These are phyloP conservation scores for Coboldia fuscipes DNA, from an alignment of 1,140 invertebrate genomes.

Conservation along the genomic window DNA sequence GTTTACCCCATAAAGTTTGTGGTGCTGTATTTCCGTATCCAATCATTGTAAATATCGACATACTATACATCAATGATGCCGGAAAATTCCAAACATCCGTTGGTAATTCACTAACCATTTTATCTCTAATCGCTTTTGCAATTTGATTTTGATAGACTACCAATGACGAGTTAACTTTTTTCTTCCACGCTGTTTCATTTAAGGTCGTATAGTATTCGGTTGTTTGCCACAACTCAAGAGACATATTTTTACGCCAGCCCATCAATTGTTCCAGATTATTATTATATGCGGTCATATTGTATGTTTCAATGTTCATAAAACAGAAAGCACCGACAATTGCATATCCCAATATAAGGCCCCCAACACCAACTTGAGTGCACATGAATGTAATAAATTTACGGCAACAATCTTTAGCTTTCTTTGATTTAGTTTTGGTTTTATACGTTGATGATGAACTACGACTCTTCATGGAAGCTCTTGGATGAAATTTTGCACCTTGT, in stretches of 20 bases:
- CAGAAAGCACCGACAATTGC: conserved; percentile 84
- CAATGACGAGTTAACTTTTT: conserved; percentile 39
- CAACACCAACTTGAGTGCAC: conserved; percentile 88
- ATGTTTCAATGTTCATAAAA: conserved; percentile 69
- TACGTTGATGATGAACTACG: conserved; percentile 42
- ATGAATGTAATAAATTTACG: conserved; percentile 71
- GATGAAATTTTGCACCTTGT: no score
- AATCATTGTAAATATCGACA: conserved; percentile 80
- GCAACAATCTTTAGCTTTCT: conserved; percentile 59
- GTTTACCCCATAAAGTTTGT: conserved; percentile 74
- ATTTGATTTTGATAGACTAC: conserved; percentile 48
- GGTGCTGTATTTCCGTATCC: conserved; percentile 91
- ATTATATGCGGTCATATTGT: conserved; percentile 39
- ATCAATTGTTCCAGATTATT: conserved; percentile 26
- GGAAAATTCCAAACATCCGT: conserved; percentile 64
- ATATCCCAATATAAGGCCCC: conserved; percentile 83
- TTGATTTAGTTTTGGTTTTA: conserved; percentile 34
- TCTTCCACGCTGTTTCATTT: conserved; percentile 46
- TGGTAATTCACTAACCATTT: conserved; percentile 52
- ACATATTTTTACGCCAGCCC: conserved; percentile 27
- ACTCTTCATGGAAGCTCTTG: conserved; percentile 24
- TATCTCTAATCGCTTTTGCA: conserved; percentile 42
- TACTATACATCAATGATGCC: conserved; percentile 65
- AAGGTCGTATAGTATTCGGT: conserved; percentile 52
- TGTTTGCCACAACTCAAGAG: conserved; percentile 47